Percentiles rank a stretch among this genome's conserved stretches.
Evolutionary conservation across 2,888 invertebrate genomes (phyloP).

Genomic region (Automeris io): DNA sequence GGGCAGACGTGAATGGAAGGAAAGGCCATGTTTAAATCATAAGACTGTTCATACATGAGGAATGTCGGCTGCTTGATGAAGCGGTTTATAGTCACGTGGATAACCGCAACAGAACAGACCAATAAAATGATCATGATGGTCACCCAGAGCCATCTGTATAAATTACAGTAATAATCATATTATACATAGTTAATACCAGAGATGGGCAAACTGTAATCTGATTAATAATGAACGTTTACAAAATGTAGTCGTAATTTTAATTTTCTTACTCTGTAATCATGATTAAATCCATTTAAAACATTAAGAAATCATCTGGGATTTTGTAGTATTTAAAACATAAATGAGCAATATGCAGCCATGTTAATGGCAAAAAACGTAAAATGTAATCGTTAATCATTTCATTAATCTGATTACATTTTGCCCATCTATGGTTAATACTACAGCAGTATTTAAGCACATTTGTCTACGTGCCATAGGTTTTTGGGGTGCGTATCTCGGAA

Average conservation of each 20-base stretch:
- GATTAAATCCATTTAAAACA: too few relatives aligned
- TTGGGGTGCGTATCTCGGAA: too few relatives aligned
- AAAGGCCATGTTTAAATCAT: constrained; percentile 20
- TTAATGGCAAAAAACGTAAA: too few relatives aligned
- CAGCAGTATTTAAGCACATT: neutral
- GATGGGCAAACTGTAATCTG: too few relatives aligned
- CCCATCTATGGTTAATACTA: neutral
- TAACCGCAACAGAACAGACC: constrained; percentile 23
- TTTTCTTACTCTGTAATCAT: too few relatives aligned
- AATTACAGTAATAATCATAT: neutral
- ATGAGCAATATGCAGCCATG: too few relatives aligned
- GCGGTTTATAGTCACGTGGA: constrained; percentile 25
- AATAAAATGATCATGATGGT: constrained; percentile 30
- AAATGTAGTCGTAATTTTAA: too few relatives aligned
- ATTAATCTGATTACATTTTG: too few relatives aligned
- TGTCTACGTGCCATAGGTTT: neutral
- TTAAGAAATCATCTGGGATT: too few relatives aligned
- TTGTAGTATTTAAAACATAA: too few relatives aligned
- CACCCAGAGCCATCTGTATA: constrained; percentile 37
- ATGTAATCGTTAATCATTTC: too few relatives aligned
- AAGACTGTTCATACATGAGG: constrained; percentile 24
- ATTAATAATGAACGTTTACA: too few relatives aligned
- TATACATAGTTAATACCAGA: neutral
- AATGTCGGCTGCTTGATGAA: constrained; percentile 41
- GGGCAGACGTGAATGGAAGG: constrained; percentile 49